A percentile compares a stretch with the other conserved stretches of the same genome.
These are phyloP conservation scores for Pseudochromis fuscus DNA, from an alignment of 2,797 vertebrate genomes.

Conservation along the genomic window DNA sequence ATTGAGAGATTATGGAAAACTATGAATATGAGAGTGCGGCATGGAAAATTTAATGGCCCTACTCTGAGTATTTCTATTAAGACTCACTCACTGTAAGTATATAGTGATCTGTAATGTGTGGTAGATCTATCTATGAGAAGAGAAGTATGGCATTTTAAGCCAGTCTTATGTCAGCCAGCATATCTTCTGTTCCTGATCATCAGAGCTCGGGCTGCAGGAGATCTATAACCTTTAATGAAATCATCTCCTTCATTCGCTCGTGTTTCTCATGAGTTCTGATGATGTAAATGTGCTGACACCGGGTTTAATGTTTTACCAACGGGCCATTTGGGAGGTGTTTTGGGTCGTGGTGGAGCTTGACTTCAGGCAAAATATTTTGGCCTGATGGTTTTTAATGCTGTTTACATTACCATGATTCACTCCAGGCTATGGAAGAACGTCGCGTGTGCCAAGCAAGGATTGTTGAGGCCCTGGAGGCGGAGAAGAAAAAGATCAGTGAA, in stretches of 20 bases:
- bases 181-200: conserved; percentile 5
- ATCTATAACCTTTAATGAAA: conserved; percentile 27
- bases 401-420: conserved; percentile 49
- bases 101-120: neutral
- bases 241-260: conserved; percentile 20
- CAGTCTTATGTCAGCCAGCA: neutral
- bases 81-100: neutral
- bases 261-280: conserved; percentile 37
- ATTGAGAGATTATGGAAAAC: neutral
- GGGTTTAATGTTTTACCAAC: conserved; percentile 44
- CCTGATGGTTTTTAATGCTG: conserved; percentile 48
- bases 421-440: conserved; percentile 91
- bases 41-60: neutral
- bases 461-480: conserved; percentile 93
- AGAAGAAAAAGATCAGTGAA: conserved; percentile 92
- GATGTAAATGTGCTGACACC: conserved; percentile 39
- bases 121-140: conserved; percentile 6
- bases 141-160: conserved; percentile 7
- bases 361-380: conserved; percentile 31
- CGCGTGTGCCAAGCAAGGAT: conserved; percentile 90
- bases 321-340: conserved; percentile 35
- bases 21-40: neutral
- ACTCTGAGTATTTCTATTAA: conserved; percentile 1
- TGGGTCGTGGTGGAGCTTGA: conserved; percentile 11
- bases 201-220: neutral